Conservation (phyloP, 2,113 vertebrate species). For the Hydrolagus affinis region DNA sequence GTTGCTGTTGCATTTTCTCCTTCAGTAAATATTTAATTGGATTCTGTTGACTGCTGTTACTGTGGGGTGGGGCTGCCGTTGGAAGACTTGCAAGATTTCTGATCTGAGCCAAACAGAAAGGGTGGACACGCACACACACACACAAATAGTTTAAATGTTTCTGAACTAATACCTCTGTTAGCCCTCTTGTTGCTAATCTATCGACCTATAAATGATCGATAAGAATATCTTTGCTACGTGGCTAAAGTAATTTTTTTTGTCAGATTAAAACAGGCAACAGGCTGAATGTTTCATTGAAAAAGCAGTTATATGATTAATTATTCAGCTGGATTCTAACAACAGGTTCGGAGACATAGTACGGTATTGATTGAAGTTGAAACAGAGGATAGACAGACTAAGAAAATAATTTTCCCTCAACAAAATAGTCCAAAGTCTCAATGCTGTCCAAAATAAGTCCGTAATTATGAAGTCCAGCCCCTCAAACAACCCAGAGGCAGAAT, state of each 20-base stretch:
- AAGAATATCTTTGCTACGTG: not conserved
- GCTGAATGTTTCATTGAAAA: not conserved
- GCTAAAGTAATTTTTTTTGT: conserved; percentile 4
- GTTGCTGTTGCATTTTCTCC: not conserved
- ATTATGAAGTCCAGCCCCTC: too few species aligned
- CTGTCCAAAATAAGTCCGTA: too few species aligned
- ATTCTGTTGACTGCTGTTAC: not conserved
- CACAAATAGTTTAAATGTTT: not conserved
- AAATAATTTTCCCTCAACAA: too few species aligned
- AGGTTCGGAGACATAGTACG: not conserved
- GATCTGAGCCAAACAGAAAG: not conserved
- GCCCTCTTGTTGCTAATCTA: not conserved
- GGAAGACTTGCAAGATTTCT: not conserved
- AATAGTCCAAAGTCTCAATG: too few species aligned
- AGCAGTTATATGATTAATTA: not conserved
- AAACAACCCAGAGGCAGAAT: too few species aligned
- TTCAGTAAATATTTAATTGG: not conserved
- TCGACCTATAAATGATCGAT: not conserved
- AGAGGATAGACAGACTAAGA: not conserved
- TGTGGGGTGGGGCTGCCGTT: not conserved
- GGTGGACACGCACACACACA: not conserved
- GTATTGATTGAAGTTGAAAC: not conserved
- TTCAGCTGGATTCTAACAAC: not conserved
- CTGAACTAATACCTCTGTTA: not conserved
- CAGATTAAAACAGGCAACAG: conserved; percentile 2